phyloP scores from a whole-genome alignment of 2,797 vertebrate species.

The Peromyscus aztecus region DNA sequence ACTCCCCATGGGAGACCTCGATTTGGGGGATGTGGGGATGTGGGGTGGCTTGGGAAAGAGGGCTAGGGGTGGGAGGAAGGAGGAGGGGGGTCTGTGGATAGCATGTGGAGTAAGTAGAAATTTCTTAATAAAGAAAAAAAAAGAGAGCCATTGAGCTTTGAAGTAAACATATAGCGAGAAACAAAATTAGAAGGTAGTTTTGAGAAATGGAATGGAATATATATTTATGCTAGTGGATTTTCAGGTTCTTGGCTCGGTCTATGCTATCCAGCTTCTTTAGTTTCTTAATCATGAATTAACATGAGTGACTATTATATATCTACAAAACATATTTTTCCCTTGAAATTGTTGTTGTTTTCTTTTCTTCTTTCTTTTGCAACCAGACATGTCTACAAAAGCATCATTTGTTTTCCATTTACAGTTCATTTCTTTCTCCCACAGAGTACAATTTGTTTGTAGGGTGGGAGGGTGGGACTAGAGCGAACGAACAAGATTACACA shows the following conservation, averaged over 20 bases:
- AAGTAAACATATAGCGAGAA: not conserved
- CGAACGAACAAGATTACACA: not conserved
- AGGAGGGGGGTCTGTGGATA: too few relatives aligned
- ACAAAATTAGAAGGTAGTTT: not conserved
- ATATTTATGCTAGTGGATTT: not conserved
- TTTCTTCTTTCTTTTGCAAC: not conserved
- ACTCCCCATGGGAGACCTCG: too few relatives aligned
- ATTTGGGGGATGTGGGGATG: too few relatives aligned
- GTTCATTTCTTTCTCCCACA: slow-evolving; percentile 1
- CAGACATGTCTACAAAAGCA: not conserved
- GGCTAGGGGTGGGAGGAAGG: too few relatives aligned
- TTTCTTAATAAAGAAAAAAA: too few relatives aligned
- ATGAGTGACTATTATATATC: not conserved
- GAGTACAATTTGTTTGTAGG: not conserved
- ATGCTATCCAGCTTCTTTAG: not conserved
- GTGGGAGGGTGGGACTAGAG: not conserved
- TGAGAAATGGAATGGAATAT: not conserved
- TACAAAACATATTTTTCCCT: slow-evolving; percentile 11
- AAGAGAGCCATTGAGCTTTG: not conserved
- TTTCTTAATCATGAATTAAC: slow-evolving; percentile 31
- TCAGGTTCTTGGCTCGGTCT: not conserved
- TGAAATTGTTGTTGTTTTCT: not conserved
- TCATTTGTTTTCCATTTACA: not conserved
- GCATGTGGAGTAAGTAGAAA: too few relatives aligned
- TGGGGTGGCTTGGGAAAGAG: too few relatives aligned